A percentile compares a stretch with the other conserved stretches of the same genome.
These are phyloP conservation scores for Lycopodina hypogea DNA, from an alignment of 37 sponge, comb jelly and placozoan genomes.

Conservation along the genomic window DNA sequence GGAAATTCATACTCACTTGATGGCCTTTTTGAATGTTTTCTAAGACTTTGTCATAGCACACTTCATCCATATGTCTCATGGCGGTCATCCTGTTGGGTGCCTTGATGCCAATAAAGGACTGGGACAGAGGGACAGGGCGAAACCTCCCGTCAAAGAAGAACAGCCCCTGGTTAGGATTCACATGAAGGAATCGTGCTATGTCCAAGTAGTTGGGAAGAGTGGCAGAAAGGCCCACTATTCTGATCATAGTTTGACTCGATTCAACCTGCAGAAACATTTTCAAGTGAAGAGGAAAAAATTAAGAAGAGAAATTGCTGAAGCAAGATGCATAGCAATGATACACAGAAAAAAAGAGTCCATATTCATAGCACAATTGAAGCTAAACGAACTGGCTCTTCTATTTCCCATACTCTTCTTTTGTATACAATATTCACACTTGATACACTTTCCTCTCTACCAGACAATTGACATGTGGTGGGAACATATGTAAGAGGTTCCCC, in stretches of 20 bases:
- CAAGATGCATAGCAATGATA: not conserved
- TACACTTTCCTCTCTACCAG: no score
- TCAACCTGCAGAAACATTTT: no score
- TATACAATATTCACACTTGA: no score
- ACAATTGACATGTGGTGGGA: no score
- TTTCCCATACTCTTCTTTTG: no score
- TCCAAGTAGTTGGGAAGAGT: slow-evolving; percentile 98
- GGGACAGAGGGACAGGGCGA: slow-evolving; percentile 92
- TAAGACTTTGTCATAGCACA: slow-evolving; percentile 96
- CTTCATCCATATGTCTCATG: slow-evolving; percentile 83
- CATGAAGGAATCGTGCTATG: slow-evolving; percentile 90
- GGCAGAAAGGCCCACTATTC: slow-evolving; percentile 98
- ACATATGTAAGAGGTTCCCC: no score
- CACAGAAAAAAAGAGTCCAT: not conserved
- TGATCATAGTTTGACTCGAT: slow-evolving; percentile 89
- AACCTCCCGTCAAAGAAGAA: slow-evolving; percentile 97
- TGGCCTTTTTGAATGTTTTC: slow-evolving; percentile 69
- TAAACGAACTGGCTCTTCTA: no score
- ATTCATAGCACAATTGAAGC: no score
- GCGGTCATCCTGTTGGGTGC: slow-evolving; percentile 66
- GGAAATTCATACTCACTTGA: slow-evolving; percentile 88
- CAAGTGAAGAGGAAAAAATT: no score
- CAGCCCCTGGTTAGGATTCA: slow-evolving; percentile 84
- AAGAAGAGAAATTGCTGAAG: not conserved
- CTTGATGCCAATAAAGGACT: slow-evolving; percentile 90